These are phyloP conservation scores for Eunapius fragilis DNA, from an alignment of 37 sponge, comb jelly and placozoan species.

Conservation along the genomic window DNA sequence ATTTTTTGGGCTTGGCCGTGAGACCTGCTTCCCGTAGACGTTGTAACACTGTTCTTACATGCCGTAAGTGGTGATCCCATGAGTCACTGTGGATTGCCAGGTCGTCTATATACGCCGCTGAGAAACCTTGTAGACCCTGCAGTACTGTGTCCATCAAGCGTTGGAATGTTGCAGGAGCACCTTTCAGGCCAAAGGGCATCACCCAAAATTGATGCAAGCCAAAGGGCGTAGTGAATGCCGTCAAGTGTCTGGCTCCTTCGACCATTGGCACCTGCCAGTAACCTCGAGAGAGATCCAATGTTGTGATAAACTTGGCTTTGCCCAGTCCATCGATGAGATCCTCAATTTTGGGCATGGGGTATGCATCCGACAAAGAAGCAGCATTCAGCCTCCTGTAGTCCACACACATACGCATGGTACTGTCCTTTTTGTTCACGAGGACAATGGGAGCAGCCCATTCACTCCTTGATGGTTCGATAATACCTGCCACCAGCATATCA, in stretches of 20 bases:
- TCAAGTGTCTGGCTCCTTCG: no score
- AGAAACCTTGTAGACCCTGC: conserved; percentile 4
- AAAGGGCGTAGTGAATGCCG: conserved; percentile 45
- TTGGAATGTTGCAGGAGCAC: conserved; percentile 68
- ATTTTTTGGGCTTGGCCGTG: conserved; percentile 28
- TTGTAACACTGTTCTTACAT: conserved; percentile 8
- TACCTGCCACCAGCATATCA: no score
- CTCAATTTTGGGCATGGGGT: no score
- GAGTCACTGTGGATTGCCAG: conserved; percentile 23
- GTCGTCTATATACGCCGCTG: conserved; percentile 50
- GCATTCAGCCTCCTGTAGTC: no score
- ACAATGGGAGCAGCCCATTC: no score
- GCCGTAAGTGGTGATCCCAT: conserved; percentile 37
- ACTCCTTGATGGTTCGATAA: no score
- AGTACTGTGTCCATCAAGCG: conserved; percentile 41
- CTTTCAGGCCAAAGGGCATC: conserved; percentile 69
- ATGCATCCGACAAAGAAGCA: not conserved
- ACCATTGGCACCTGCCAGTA: not conserved
- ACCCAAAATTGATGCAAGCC: conserved; percentile 53
- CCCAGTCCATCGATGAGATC: not conserved
- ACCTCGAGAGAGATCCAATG: not conserved
- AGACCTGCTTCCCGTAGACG: conserved; percentile 19
- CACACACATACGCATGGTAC: no score
- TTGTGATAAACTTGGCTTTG: not conserved
- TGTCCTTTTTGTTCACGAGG: no score